Evolutionary conservation across 2,113 vertebrate genomes (phyloP).

Genomic region (Callaeas wilsoni): DNA sequence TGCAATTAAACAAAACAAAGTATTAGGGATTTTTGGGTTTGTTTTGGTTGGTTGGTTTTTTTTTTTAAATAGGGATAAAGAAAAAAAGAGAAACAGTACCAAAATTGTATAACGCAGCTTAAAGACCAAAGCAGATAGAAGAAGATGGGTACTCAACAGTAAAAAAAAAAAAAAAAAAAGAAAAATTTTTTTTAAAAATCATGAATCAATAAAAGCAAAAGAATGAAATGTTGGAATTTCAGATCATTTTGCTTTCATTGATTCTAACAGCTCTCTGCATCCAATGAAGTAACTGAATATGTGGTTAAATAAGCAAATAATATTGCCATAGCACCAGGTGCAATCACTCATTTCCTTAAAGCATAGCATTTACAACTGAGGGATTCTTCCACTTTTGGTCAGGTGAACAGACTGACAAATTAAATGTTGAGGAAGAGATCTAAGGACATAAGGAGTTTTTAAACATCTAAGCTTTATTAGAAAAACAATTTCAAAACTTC

Average conservation of each 20-base stretch:
- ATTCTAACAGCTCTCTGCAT: neutral
- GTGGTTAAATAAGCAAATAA: neutral
- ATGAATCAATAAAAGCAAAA: neutral
- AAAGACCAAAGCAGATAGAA: neutral
- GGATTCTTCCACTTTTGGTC: neutral
- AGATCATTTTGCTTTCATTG: neutral
- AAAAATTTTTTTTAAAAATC: too few relatives aligned
- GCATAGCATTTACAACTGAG: neutral
- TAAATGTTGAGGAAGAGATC: neutral
- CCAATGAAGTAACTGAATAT: neutral
- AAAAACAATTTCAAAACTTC: neutral
- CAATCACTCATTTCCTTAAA: neutral
- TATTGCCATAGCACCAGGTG: neutral
- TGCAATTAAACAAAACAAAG: neutral
- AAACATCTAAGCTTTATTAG: neutral
- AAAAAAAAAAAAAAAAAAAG: neutral
- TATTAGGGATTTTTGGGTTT: rapidly evolving
- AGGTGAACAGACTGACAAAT: neutral
- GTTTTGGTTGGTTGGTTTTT: too few relatives aligned
- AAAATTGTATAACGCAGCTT: neutral
- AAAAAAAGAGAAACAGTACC: neutral
- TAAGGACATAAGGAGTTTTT: neutral
- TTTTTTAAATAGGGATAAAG: neutral
- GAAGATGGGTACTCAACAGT: neutral
- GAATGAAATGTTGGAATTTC: neutral